Percentiles rank a stretch among this genome's conserved stretches.
These are phyloP conservation scores for Amphipyra berbera DNA, from an alignment of 2,888 invertebrate species.

Conservation along the genomic window DNA sequence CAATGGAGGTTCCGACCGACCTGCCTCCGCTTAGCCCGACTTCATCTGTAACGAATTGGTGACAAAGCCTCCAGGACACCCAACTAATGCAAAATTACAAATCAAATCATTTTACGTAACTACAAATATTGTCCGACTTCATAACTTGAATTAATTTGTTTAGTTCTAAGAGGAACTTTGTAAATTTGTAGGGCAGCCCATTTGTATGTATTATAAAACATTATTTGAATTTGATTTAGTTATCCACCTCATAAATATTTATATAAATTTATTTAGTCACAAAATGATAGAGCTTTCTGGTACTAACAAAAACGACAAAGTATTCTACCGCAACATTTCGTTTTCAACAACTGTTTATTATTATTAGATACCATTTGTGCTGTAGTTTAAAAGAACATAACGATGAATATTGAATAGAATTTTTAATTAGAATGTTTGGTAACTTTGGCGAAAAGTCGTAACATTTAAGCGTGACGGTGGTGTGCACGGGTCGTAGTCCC, in stretches of 20 bases:
- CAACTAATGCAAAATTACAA: slow-evolving; percentile 61
- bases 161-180: slow-evolving; percentile 39
- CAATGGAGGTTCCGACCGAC: slow-evolving; percentile 48
- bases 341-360: slow-evolving; percentile 14
- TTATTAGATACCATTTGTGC: not conserved
- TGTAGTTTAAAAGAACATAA: slow-evolving; percentile 37
- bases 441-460: slow-evolving; percentile 53
- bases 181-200: slow-evolving; percentile 33
- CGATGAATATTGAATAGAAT: slow-evolving; percentile 49
- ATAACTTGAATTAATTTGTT: slow-evolving; percentile 56
- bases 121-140: slow-evolving; percentile 57
- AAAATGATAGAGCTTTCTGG: slow-evolving; percentile 4
- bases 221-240: slow-evolving; percentile 24
- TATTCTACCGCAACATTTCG: not conserved
- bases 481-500: slow-evolving; percentile 49
- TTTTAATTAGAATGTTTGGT: slow-evolving; percentile 43
- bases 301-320: slow-evolving; percentile 4
- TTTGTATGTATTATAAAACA: slow-evolving; percentile 35
- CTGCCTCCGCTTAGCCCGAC: slow-evolving; percentile 62
- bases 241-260: slow-evolving; percentile 19
- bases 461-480: slow-evolving; percentile 47
- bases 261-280: slow-evolving; percentile 3
- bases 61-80: slow-evolving; percentile 53
- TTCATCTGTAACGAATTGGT: slow-evolving; percentile 68
- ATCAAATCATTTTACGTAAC: slow-evolving; percentile 58